A percentile compares a stretch with the other conserved stretches of the same genome.
Evolutionary conservation across 2,888 invertebrate genomes (phyloP).

Genomic region (Galerucella calmariensis): DNA sequence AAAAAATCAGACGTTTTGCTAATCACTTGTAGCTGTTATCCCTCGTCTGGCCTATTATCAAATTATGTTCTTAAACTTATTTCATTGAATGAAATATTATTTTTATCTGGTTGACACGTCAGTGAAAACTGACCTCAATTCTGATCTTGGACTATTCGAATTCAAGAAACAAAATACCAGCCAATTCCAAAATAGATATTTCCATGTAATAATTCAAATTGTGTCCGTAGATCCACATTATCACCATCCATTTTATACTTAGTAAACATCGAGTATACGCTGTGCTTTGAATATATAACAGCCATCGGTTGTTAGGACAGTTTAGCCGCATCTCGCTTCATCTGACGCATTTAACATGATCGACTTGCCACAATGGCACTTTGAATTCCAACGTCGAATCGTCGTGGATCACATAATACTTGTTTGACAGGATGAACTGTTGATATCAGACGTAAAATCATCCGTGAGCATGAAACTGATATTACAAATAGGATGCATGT

Average conservation of each 20-base stretch:
- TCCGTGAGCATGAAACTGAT: neutral
- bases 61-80: too few relatives aligned
- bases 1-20: too few relatives aligned
- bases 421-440: neutral
- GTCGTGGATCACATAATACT: neutral
- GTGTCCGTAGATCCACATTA: slow-evolving; percentile 33
- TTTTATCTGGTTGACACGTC: too few relatives aligned
- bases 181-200: neutral
- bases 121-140: too few relatives aligned
- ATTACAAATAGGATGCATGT: neutral
- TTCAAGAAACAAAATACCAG: too few relatives aligned
- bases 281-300: slow-evolving; percentile 45
- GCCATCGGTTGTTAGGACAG: slow-evolving; percentile 34
- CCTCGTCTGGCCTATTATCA: too few relatives aligned
- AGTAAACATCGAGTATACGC: slow-evolving; percentile 42
- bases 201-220: slow-evolving; percentile 41
- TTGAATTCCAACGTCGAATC: slow-evolving; percentile 24
- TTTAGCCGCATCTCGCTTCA: slow-evolving; percentile 20
- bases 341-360: slow-evolving; percentile 41
- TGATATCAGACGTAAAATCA: neutral
- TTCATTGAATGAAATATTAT: too few relatives aligned
- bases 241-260: slow-evolving; percentile 42
- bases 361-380: slow-evolving; percentile 34
- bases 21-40: too few relatives aligned
- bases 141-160: too few relatives aligned